These are phyloP conservation scores for Megaustenia siamemsis DNA, from an alignment of 2,888 invertebrate genomes.

Conservation along the genomic window DNA sequence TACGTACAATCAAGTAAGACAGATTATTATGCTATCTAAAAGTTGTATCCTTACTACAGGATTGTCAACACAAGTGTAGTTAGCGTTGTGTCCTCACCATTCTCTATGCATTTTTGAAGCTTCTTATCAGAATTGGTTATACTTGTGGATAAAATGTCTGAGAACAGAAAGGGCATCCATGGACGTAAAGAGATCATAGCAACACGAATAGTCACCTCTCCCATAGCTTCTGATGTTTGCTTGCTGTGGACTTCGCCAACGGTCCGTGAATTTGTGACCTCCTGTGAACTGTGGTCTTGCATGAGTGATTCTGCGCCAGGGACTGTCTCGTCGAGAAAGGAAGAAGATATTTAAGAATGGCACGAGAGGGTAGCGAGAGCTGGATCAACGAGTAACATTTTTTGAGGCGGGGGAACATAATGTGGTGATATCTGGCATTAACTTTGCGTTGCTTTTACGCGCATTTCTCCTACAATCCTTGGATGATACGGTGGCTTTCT, in stretches of 20 bases:
- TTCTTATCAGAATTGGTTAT: no score
- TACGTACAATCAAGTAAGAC: no score
- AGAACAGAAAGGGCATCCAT: no score
- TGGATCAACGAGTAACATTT: background rate
- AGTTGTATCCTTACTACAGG: no score
- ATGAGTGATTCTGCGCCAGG: background rate
- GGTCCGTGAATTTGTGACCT: background rate
- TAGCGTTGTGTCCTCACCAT: no score
- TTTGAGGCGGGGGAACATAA: background rate
- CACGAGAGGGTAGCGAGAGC: constrained; percentile 11
- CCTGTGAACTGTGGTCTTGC: background rate
- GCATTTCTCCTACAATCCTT: background rate
- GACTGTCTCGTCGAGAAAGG: background rate
- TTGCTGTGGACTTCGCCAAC: background rate
- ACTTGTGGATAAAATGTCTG: no score
- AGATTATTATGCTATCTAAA: no score
- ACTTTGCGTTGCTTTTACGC: no score
- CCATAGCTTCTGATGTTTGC: background rate
- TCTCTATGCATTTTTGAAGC: no score
- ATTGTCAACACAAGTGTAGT: no score
- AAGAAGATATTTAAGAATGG: background rate
- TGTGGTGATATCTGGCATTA: background rate
- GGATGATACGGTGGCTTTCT: no score
- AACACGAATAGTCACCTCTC: background rate
- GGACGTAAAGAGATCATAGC: no score